Conservation (phyloP, 2,888 invertebrate genomes). For the Melanchra persicariae region DNA sequence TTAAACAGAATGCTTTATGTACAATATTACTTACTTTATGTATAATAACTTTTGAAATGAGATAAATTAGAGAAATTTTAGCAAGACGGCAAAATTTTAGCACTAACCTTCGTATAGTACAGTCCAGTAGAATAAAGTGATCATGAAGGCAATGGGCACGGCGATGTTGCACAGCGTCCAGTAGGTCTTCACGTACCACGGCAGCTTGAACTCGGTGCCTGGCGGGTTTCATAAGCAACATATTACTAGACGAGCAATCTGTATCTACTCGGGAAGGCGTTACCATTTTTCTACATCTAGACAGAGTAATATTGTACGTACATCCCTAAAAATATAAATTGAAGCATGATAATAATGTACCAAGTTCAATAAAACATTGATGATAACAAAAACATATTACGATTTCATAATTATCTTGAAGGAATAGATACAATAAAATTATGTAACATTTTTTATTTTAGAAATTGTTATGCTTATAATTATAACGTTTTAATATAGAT, state of each 20-base stretch:
- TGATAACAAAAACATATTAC: conserved; percentile 4
- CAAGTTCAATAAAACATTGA: not conserved
- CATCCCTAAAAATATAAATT: conserved; percentile 8
- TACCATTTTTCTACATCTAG: too few relatives aligned
- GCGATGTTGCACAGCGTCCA: conserved; percentile 86
- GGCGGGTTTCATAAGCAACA: conserved; percentile 61
- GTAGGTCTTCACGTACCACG: conserved; percentile 86
- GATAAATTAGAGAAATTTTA: not conserved
- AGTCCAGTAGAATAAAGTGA: conserved; percentile 88
- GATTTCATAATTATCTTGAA: not conserved
- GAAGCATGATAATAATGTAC: not conserved
- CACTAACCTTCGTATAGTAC: conserved; percentile 82
- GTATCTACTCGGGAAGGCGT: conserved; percentile 9
- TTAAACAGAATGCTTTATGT: too few relatives aligned
- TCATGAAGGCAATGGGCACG: conserved; percentile 83
- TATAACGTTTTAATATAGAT: not conserved
- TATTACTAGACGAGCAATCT: not conserved
- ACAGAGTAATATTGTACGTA: not conserved
- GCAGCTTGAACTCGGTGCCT: conserved; percentile 82
- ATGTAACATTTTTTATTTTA: not conserved
- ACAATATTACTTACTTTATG: too few relatives aligned
- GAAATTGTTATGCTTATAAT: not conserved
- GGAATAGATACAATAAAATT: not conserved
- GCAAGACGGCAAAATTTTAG: not conserved
- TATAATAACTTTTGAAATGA: not conserved